Conservation (phyloP, 2,797 vertebrate species). For the Paedocypris micromegethes region DNA sequence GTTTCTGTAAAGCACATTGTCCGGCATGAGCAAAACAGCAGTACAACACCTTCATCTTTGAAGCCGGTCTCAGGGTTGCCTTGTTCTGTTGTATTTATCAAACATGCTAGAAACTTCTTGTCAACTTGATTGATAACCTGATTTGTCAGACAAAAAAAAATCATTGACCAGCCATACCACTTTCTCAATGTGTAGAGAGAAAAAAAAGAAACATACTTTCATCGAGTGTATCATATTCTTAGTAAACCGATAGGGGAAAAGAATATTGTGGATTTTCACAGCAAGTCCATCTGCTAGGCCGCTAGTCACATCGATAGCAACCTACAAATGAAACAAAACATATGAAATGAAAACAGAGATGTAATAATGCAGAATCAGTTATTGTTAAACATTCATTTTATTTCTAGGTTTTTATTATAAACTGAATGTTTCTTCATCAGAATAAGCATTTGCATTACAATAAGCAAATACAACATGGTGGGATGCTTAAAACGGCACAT, state of each 20-base stretch:
- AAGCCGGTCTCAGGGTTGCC: constrained; percentile 39
- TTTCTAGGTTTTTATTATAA: no score
- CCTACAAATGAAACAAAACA: constrained; percentile 57
- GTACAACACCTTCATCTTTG: constrained; percentile 35
- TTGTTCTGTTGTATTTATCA: constrained; percentile 77
- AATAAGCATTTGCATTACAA: no score
- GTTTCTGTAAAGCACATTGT: neutral
- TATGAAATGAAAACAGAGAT: no score
- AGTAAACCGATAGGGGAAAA: constrained; percentile 93
- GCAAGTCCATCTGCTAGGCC: constrained; percentile 77
- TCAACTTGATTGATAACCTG: constrained; percentile 97
- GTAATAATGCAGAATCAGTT: no score
- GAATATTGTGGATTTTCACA: constrained; percentile 91
- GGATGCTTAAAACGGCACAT: no score
- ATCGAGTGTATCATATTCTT: constrained; percentile 93
- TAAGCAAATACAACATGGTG: no score
- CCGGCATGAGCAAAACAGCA: neutral
- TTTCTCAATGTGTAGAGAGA: neutral
- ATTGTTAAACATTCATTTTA: no score
- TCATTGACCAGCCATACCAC: neutral
- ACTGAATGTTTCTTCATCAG: no score
- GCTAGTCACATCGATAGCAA: constrained; percentile 83
- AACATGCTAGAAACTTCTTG: constrained; percentile 79
- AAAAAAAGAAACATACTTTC: constrained; percentile 68
- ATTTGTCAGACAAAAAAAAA: constrained; percentile 6